A percentile compares a stretch with the other conserved stretches of the same genome.
Conservation (phyloP, 2,797 vertebrate species). For the Centropyge bicolor region DNA sequence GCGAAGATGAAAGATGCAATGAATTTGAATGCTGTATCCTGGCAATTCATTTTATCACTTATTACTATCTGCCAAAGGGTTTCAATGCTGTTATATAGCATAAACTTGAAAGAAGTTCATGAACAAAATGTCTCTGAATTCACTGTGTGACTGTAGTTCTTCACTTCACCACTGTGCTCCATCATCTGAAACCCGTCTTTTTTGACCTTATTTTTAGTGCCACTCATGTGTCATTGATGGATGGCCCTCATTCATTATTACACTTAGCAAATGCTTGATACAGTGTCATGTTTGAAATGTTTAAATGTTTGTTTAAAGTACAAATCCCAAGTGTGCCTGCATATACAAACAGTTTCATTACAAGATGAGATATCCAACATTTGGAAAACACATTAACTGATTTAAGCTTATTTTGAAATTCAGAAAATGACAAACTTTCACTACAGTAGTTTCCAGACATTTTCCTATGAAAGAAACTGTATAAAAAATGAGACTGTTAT, state of each 20-base stretch:
- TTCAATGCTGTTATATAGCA: neutral
- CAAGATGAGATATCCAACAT: neutral
- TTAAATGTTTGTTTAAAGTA: neutral
- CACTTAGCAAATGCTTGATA: neutral
- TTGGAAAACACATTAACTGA: neutral
- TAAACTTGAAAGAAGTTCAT: neutral
- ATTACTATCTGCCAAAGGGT: neutral
- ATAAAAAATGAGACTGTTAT: neutral
- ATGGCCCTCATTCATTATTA: neutral
- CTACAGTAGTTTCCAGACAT: neutral
- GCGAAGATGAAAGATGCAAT: constrained; percentile 7
- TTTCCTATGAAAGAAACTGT: neutral
- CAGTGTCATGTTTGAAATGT: too few species aligned
- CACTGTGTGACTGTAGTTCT: neutral
- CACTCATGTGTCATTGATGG: neutral
- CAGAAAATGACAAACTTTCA: neutral
- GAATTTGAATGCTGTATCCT: neutral
- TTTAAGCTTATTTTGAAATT: constrained; percentile 1
- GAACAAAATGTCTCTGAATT: neutral
- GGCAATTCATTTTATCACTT: neutral
- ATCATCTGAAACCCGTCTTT: neutral
- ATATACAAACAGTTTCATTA: neutral
- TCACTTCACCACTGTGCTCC: neutral
- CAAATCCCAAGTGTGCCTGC: neutral
- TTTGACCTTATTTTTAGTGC: neutral